These are phyloP conservation scores for Orientallactaga bullata DNA, from an alignment of 2,113 vertebrate genomes.

Conservation along the genomic window DNA sequence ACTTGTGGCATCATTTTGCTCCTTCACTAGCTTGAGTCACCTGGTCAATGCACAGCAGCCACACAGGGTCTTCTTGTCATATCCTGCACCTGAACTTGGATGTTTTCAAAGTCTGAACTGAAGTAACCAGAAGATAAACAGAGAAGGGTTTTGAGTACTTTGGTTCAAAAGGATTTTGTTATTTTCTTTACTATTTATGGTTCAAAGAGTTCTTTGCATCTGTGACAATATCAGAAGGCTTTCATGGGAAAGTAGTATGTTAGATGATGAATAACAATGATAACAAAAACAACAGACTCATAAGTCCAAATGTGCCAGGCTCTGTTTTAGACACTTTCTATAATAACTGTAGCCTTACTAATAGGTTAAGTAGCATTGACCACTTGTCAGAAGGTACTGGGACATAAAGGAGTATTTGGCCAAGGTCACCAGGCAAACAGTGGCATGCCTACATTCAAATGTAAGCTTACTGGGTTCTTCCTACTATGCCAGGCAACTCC, in stretches of 20 bases:
- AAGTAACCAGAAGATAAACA: background rate
- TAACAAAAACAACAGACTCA: background rate
- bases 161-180: conserved; percentile 20
- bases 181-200: conserved; percentile 16
- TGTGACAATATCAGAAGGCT: background rate
- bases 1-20: background rate
- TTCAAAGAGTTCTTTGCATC: background rate
- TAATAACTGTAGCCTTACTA: background rate
- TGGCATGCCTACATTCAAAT: background rate
- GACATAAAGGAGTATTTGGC: background rate
- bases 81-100: no score
- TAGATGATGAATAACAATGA: background rate
- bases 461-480: background rate
- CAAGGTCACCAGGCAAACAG: background rate
- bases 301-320: background rate
- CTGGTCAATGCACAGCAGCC: no score
- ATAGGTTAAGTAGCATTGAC: background rate
- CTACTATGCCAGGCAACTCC: background rate
- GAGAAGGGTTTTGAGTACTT: background rate
- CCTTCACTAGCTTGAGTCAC: background rate
- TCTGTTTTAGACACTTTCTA: background rate
- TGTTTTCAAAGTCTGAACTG: background rate
- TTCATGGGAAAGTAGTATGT: background rate
- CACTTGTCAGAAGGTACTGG: background rate
- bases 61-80: rapidly evolving